phyloP scores from a whole-genome alignment of 2,113 vertebrate species.

The Rattus rattus region DNA sequence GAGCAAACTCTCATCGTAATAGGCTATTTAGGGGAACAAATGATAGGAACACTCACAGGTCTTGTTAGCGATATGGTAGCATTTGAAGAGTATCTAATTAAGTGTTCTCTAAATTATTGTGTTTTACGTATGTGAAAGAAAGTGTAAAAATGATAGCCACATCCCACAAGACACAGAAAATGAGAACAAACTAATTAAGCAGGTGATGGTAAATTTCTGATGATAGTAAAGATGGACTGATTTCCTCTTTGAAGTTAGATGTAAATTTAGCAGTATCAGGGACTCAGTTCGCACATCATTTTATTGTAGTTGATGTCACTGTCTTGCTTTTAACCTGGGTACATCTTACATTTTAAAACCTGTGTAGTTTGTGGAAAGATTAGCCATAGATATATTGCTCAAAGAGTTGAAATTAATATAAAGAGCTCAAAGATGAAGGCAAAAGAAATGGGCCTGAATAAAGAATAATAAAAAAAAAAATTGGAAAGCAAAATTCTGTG shows the following conservation, averaged over 20 bases:
- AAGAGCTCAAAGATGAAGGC: background rate
- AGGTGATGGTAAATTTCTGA: background rate
- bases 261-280: background rate
- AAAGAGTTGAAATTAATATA: background rate
- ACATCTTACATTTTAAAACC: background rate
- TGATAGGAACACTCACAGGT: background rate
- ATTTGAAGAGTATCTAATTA: background rate
- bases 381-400: background rate
- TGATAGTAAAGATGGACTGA: background rate
- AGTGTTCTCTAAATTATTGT: background rate
- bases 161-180: background rate
- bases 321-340: background rate
- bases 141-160: background rate
- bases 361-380: background rate
- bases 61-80: background rate
- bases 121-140: background rate
- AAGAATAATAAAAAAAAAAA: background rate
- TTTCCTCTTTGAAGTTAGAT: background rate
- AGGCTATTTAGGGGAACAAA: background rate
- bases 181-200: background rate
- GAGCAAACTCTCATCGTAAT: rapidly evolving
- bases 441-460: background rate
- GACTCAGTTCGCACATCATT: background rate
- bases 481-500: background rate
- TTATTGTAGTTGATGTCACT: background rate